Conservation (phyloP, 2,113 vertebrate species). For the Montifringilla adamsi region DNA sequence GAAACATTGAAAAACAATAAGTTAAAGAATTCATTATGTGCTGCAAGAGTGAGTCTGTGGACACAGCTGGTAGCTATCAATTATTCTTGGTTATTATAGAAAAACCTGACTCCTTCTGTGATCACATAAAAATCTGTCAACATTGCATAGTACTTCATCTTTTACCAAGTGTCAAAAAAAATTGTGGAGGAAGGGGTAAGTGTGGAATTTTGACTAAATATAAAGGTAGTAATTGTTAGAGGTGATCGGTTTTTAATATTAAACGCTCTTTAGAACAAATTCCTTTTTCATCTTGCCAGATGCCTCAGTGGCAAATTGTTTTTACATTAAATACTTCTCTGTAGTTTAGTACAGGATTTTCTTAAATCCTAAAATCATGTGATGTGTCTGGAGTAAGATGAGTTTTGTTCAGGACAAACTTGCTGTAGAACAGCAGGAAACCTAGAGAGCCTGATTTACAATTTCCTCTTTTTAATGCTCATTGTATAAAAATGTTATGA, state of each 20-base stretch:
- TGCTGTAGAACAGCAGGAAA: constrained; percentile 17
- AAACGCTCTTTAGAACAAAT: neutral
- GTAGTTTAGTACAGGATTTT: constrained; percentile 11
- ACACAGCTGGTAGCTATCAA: constrained; percentile 79
- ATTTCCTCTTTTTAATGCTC: constrained; percentile 51
- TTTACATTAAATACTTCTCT: constrained; percentile 7
- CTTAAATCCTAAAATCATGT: constrained; percentile 28
- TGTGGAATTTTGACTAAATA: constrained; percentile 25
- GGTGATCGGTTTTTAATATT: constrained; percentile 8
- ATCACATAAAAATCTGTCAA: constrained; percentile 70
- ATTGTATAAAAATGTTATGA: constrained; percentile 40
- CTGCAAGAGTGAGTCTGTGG: constrained; percentile 58
- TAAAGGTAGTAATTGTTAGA: constrained; percentile 38
- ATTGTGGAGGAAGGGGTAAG: neutral
- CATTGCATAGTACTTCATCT: constrained; percentile 57
- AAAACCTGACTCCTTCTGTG: constrained; percentile 66
- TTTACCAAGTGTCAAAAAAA: constrained; percentile 56
- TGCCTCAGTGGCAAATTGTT: constrained; percentile 21
- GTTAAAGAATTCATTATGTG: constrained; percentile 66
- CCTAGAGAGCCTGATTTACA: constrained; percentile 33
- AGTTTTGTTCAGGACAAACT: neutral
- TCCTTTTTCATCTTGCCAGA: constrained; percentile 47
- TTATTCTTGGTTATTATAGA: constrained; percentile 68
- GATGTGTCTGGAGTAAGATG: constrained; percentile 22
- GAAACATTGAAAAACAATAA: constrained; percentile 70